Evolutionary conservation across 2,888 invertebrate genomes (phyloP).

Genomic region (Tenthredo distinguenda): DNA sequence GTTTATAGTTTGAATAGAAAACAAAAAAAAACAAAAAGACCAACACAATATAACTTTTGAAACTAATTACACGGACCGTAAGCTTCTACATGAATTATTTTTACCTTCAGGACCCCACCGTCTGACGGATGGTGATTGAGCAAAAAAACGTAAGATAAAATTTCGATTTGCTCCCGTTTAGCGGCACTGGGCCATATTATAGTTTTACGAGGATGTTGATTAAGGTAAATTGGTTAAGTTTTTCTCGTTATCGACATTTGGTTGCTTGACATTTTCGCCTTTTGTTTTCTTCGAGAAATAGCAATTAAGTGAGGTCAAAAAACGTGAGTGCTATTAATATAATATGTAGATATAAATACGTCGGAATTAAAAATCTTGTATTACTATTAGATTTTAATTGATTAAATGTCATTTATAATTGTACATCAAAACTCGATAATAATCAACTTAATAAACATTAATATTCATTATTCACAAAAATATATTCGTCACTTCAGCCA

Average conservation of each 20-base stretch:
- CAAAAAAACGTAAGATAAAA: not conserved
- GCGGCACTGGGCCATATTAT: not conserved
- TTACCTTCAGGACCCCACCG: conserved; percentile 69
- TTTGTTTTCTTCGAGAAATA: not conserved
- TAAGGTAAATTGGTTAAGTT: not conserved
- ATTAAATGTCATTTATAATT: conserved; percentile 1
- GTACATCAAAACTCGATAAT: conserved; percentile 13
- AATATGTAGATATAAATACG: not conserved
- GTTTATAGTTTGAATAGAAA: conserved; percentile 1
- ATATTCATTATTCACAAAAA: conserved; percentile 17
- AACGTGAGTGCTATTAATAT: not conserved
- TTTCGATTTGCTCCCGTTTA: conserved; percentile 36
- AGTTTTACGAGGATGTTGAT: not conserved
- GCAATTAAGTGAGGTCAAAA: not conserved
- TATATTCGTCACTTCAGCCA: not conserved
- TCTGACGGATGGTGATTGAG: conserved; percentile 68
- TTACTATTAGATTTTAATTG: not conserved
- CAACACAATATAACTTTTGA: not conserved
- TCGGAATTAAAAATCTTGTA: not conserved
- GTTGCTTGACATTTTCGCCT: not conserved
- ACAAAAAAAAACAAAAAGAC: conserved; percentile 28
- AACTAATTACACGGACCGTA: conserved; percentile 34
- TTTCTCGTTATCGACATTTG: not conserved
- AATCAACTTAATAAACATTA: conserved; percentile 18
- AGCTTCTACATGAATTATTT: conserved; percentile 46